Conservation (phyloP, 2,888 invertebrate genomes). For the Torymus auratus region DNA sequence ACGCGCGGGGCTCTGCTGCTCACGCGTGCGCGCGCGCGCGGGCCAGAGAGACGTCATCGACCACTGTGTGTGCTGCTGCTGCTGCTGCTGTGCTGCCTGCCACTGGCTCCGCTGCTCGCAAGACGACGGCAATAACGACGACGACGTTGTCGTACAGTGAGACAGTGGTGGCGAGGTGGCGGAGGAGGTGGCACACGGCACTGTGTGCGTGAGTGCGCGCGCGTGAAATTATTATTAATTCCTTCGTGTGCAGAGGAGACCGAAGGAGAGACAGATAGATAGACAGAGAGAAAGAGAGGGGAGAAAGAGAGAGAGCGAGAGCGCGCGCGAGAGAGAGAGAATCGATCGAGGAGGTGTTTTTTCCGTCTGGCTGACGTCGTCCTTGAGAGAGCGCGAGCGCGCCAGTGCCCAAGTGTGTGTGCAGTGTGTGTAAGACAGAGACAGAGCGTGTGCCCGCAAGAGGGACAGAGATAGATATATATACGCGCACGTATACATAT, state of each 20-base stretch:
- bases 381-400: conserved; percentile 5
- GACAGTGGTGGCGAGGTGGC: too few relatives aligned
- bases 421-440: too few relatives aligned
- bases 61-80: conserved; percentile 34
- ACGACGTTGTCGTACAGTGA: too few relatives aligned
- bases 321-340: conserved; percentile 70
- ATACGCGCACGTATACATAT: too few relatives aligned
- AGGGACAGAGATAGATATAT: background rate
- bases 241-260: background rate
- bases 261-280: background rate
- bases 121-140: too few relatives aligned
- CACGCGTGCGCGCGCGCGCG: background rate
- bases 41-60: conserved; percentile 16
- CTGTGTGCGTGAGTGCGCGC: background rate
- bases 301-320: background rate
- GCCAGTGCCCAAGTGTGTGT: too few relatives aligned
- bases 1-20: background rate
- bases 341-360: conserved; percentile 43
- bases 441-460: background rate
- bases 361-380: conserved; percentile 44
- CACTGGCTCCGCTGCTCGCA: too few relatives aligned
- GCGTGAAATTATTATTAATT: background rate
- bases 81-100: too few relatives aligned
- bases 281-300: background rate
- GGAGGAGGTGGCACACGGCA: too few relatives aligned